Evolutionary conservation across 2,888 invertebrate genomes (phyloP), one percentile per base, ranked within the genome.

Genomic region (Cryptus armator): DNA sequence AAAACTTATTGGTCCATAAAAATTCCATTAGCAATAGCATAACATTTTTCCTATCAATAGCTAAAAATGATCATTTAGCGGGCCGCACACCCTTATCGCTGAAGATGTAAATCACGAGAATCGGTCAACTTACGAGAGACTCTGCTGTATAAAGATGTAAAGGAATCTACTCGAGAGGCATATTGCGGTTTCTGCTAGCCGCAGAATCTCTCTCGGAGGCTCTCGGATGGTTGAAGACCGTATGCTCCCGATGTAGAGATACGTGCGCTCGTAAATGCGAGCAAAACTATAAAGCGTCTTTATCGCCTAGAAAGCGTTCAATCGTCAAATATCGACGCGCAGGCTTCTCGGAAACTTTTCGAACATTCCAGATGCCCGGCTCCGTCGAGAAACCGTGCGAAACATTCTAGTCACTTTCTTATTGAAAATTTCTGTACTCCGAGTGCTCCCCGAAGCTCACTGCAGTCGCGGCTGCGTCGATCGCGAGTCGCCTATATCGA

Each of bases 281-380:
- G 53, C 51, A 74, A 44, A 37, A 77, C 56, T 59, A 48, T 59
- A 46, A 78, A 78, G 59, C 67, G 29, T 71, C 67, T 68, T 51
- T 68, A 83, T 78, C 72, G 67, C 56, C 43, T 19, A 66, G 24
- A 43, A 24, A n/a, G 48, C 48, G 67, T 83, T 72, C 67, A 62
- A 72, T 78, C 77, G 59, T 81, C 75, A 19, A 29, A 19, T 75
- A 81, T 81, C 67, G 74, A 81, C 14, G 24, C 56, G 32, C 72
- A 46, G 46, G 12, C 19, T 24, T 43, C 44, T 44, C 68, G 68
- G 29, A 68, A 14, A 46, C 68, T 68, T 68, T 68, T 75, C 62
- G 75, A 64, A 75, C n/a, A 44, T n/a, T 67, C 43, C 10, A 43
- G 56, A 43, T 16, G 68, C 37, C 5, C 6, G 37, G 37, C 6